Conservation (phyloP, 2,888 invertebrate genomes). For the Calliscelio sp. region DNA sequence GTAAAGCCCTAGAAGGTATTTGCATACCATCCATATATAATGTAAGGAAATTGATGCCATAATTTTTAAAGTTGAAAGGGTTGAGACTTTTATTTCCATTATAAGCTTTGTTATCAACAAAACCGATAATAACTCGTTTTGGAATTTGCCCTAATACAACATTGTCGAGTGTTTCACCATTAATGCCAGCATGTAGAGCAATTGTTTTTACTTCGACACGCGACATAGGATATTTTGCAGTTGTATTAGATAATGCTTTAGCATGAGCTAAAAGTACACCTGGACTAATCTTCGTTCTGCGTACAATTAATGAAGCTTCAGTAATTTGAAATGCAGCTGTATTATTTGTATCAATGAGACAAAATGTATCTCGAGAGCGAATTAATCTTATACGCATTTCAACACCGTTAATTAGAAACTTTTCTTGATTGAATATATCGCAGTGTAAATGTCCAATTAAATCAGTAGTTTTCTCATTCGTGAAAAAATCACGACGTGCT, state of each 20-base stretch:
- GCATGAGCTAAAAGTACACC: conserved; percentile 76
- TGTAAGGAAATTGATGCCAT: conserved; percentile 3
- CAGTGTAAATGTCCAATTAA: too few relatives aligned
- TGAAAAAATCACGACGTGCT: neutral
- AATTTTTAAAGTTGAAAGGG: conserved; percentile 71
- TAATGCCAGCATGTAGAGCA: conserved; percentile 72
- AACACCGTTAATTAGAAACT: conserved; percentile 71
- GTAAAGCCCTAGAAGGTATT: conserved; percentile 69
- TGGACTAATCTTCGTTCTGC: conserved; percentile 74
- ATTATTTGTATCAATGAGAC: conserved; percentile 53
- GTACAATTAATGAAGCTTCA: conserved; percentile 66
- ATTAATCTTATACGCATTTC: conserved; percentile 70
- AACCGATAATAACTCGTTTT: conserved; percentile 78
- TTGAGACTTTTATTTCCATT: conserved; percentile 68
- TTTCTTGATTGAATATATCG: neutral
- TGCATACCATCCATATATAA: conserved; percentile 10
- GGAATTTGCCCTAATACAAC: conserved; percentile 79
- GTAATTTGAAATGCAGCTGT: conserved; percentile 41
- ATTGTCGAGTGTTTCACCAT: conserved; percentile 78
- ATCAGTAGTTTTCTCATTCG: neutral
- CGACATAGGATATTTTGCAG: conserved; percentile 54
- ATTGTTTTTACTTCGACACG: conserved; percentile 73
- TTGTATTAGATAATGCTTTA: conserved; percentile 66
- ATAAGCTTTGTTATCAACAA: conserved; percentile 74
- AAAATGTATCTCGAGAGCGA: conserved; percentile 66